phyloP scores from a whole-genome alignment of 35 echinoderm and acorn worm genomes.

The Hemicentrotus pulcherrimus region DNA sequence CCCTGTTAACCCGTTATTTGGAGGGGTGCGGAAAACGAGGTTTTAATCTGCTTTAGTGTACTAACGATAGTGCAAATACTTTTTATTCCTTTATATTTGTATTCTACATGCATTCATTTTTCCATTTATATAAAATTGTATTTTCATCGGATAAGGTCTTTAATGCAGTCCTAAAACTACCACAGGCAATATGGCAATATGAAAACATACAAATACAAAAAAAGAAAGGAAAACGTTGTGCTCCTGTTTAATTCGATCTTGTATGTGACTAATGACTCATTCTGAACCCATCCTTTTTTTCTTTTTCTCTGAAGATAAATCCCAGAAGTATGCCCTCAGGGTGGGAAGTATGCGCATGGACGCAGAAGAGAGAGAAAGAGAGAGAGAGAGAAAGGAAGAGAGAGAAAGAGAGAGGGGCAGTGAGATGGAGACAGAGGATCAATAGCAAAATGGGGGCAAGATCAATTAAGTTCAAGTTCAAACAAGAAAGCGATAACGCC shows the following conservation, averaged over 20 bases:
- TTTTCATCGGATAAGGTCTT: too few species aligned
- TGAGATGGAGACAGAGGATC: neutral
- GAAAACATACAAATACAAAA: neutral
- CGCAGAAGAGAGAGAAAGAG: neutral
- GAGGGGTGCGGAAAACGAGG: too few species aligned
- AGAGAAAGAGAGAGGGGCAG: neutral
- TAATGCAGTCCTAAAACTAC: too few species aligned
- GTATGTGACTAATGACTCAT: neutral
- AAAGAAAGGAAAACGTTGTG: neutral
- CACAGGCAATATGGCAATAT: neutral
- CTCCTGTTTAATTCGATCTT: neutral
- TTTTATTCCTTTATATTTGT: too few species aligned
- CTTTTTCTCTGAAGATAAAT: neutral
- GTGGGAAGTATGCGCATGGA: neutral
- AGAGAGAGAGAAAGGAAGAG: neutral
- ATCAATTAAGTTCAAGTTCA: slow-evolving; percentile 2
- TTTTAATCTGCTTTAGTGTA: too few species aligned
- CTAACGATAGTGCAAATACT: too few species aligned
- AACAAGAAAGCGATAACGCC: neutral
- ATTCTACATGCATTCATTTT: too few species aligned
- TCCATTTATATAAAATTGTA: too few species aligned
- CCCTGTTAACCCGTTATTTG: too few species aligned
- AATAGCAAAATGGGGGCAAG: neutral
- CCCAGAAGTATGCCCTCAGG: neutral
- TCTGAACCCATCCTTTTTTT: neutral